A percentile compares a stretch with the other conserved stretches of the same genome.
Evolutionary conservation across 2,797 vertebrate species (phyloP).

Genomic region (Chiroxiphia lanceolata): DNA sequence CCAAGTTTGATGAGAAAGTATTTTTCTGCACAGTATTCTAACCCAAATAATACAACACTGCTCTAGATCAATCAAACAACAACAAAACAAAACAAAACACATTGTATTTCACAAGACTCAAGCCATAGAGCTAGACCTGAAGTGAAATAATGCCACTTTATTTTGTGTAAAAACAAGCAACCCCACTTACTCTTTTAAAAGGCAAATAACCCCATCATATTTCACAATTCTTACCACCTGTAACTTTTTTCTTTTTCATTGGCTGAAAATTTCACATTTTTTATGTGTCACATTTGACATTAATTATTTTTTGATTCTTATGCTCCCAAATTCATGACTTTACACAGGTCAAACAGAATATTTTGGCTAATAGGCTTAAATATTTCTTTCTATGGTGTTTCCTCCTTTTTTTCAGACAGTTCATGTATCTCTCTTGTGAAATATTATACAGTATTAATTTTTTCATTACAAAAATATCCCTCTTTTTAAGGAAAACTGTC

Average conservation of each 20-base stretch:
- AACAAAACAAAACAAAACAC: neutral
- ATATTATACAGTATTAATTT: neutral
- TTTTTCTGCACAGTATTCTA: neutral
- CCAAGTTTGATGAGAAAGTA: neutral
- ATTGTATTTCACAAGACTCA: neutral
- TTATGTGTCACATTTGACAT: neutral
- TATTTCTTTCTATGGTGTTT: neutral
- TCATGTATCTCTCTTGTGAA: neutral
- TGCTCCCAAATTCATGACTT: neutral
- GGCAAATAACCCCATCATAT: neutral
- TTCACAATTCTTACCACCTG: neutral
- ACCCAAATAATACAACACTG: neutral
- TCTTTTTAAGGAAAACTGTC: neutral
- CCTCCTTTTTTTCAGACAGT: neutral
- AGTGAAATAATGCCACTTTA: neutral
- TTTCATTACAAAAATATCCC: neutral
- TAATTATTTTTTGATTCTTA: neutral
- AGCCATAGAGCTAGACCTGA: neutral
- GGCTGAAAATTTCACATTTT: neutral
- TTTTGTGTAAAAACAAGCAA: neutral
- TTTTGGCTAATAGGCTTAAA: neutral
- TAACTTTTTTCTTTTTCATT: neutral
- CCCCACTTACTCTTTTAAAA: neutral
- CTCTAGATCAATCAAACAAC: neutral
- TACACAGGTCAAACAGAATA: neutral